Evolutionary conservation across 2,888 invertebrate genomes (phyloP), one percentile per base, ranked within the genome.

Genomic region (Synergus umbraculus): DNA sequence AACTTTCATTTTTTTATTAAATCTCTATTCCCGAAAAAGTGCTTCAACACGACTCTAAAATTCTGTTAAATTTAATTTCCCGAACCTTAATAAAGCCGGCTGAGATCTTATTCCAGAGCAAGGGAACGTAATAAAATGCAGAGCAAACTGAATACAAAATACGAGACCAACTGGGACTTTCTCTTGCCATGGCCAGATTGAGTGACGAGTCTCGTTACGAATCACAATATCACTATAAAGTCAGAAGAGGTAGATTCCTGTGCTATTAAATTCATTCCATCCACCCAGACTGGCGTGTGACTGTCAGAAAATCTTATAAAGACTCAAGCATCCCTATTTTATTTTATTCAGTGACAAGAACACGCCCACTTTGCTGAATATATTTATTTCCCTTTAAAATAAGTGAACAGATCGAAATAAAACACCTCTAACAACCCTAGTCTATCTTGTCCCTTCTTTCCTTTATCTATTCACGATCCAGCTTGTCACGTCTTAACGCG

Each of bases 91-190:
- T 81, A 79, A 82, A 81, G 81, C 81, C 77, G 76, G 78, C 79
- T 82, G 83, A 82, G 78, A 84, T 79, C 82, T 81, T 82, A 77
- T 81, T 69, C 77, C 10, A 66, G 43, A 43, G 66, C 76, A 69
- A 76, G 67, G 76, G 67, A 79, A 76, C 79, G 83, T 83, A 86
- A 87, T 86, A 85, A 87, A 87, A 87, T 84, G 84, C 82, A 77
- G 82, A 84, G 84, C 79, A 83, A 76, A 81, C 65, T 81, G 84
- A 87, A 87, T 85, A 78, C 83, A 77, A 88, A 86, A 87, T 86
- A 82, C 77, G 69, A 77, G 43, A 73, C 77, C 80, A 29, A 67
- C 76, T 67, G 73, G 8, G 46, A 10, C 46, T 8, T 8, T 46
- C 80, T 73, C 60, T 83, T 78, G 65, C 69, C 80, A 76, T 78